Conservation (phyloP, 1,140 invertebrate species). For the Sycophaga agraensis region DNA sequence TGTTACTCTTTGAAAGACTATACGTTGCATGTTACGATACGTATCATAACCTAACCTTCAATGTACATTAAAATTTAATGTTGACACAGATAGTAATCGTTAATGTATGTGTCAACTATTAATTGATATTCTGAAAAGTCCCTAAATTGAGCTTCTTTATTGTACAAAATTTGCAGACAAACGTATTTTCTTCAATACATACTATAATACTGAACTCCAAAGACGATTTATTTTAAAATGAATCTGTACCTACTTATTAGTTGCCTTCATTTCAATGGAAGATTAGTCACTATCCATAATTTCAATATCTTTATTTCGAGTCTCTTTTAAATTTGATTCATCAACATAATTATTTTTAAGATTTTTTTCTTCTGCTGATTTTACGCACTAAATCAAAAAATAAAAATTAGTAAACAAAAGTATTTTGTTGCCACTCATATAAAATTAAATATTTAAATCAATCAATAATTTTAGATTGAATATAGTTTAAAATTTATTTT, state of each 20-base stretch:
- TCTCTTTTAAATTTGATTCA: constrained; percentile 51
- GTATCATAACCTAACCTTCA: background rate
- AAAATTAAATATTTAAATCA: background rate
- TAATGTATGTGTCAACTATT: constrained; percentile 3
- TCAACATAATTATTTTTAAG: constrained; percentile 53
- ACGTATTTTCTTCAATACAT: constrained; percentile 10
- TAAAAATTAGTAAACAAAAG: background rate
- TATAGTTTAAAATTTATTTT: constrained; percentile 13
- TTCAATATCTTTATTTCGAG: constrained; percentile 40
- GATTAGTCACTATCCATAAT: constrained; percentile 53
- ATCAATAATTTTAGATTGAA: background rate
- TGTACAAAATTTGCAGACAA: constrained; percentile 33
- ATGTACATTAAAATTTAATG: background rate
- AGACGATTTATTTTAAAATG: constrained; percentile 37
- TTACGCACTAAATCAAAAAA: constrained; percentile 48
- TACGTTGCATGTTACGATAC: background rate
- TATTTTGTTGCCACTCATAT: background rate
- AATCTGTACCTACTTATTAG: constrained; percentile 34
- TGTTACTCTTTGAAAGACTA: constrained; percentile 3
- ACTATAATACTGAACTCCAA: constrained; percentile 35
- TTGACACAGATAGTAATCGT: constrained; percentile 10
- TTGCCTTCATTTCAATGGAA: constrained; percentile 25
- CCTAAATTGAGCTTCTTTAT: constrained; percentile 36
- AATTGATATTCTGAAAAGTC: constrained; percentile 5
- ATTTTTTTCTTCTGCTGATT: constrained; percentile 54